These are phyloP conservation scores for Octonoba sinensis DNA, from an alignment of 2,888 invertebrate genomes.

Conservation along the genomic window DNA sequence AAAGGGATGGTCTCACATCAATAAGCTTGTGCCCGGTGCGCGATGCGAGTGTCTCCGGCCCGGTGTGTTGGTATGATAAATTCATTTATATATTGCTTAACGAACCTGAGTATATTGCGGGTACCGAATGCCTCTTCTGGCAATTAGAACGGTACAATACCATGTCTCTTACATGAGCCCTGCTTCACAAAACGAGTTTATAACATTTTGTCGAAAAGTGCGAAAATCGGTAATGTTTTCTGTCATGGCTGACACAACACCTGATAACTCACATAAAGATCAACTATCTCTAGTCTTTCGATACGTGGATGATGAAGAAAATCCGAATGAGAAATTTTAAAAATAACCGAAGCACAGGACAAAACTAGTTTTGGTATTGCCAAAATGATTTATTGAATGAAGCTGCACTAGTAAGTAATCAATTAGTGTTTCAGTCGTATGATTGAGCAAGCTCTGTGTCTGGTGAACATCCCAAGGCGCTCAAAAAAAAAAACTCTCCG, in stretches of 20 bases:
- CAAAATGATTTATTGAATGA: not conserved
- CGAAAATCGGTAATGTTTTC: not conserved
- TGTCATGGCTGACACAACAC: not conserved
- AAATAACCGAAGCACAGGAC: not conserved
- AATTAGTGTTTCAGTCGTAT: not conserved
- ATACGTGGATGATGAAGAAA: not conserved
- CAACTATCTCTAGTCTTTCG: not conserved
- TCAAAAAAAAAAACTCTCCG: not conserved
- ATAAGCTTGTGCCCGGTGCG: too few species aligned
- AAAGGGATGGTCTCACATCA: too few species aligned
- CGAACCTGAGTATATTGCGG: too few species aligned
- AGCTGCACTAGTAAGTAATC: not conserved
- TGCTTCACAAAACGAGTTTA: not conserved
- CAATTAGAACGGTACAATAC: too few species aligned
- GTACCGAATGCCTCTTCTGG: too few species aligned
- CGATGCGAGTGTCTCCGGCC: too few species aligned
- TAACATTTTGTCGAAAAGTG: not conserved
- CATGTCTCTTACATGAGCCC: not conserved
- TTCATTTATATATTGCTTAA: too few species aligned
- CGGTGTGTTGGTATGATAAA: too few species aligned
- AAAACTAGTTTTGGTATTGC: not conserved
- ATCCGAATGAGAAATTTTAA: not conserved
- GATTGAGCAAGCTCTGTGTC: not conserved
- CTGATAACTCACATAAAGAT: not conserved
- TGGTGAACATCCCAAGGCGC: not conserved